Conservation (phyloP, 2,888 invertebrate species). For the Standfussiana lucernea region DNA sequence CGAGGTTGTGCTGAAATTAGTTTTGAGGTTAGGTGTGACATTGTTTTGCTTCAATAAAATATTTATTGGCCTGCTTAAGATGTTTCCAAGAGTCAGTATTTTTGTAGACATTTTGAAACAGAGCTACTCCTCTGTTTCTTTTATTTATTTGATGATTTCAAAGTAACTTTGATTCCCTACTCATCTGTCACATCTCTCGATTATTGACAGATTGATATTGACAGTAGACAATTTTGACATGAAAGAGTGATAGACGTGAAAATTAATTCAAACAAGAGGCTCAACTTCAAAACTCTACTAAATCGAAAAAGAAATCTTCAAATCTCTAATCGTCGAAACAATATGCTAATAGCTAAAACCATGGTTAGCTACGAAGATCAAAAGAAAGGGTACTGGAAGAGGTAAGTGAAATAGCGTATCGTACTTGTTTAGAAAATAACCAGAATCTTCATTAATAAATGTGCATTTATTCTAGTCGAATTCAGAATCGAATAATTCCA, state of each 20-base stretch:
- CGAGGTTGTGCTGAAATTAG: slow-evolving; percentile 81
- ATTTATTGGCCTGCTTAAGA: slow-evolving; percentile 77
- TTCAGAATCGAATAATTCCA: not conserved
- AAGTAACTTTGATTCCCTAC: not conserved
- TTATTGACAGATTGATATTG: too few species aligned
- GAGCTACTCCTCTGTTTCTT: slow-evolving; percentile 60
- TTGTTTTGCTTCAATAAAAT: slow-evolving; percentile 76
- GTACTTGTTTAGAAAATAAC: not conserved
- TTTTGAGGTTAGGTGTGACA: slow-evolving; percentile 84
- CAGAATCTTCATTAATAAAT: too few species aligned
- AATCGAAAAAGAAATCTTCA: too few species aligned
- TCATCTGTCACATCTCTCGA: slow-evolving; percentile 15
- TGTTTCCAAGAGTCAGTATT: slow-evolving; percentile 77
- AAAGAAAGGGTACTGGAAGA: not conserved
- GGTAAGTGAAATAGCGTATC: not conserved
- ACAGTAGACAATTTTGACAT: slow-evolving; percentile 10
- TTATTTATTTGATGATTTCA: slow-evolving; percentile 34
- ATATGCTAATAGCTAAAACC: not conserved
- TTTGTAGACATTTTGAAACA: slow-evolving; percentile 80
- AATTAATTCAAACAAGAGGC: too few species aligned
- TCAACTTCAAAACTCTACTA: not conserved
- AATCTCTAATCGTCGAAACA: not conserved
- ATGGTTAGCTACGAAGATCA: not conserved
- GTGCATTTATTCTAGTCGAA: slow-evolving; percentile 4
- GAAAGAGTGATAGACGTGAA: not conserved